phyloP scores from a whole-genome alignment of 2,113 vertebrate genomes.

The Suricata suricatta region DNA sequence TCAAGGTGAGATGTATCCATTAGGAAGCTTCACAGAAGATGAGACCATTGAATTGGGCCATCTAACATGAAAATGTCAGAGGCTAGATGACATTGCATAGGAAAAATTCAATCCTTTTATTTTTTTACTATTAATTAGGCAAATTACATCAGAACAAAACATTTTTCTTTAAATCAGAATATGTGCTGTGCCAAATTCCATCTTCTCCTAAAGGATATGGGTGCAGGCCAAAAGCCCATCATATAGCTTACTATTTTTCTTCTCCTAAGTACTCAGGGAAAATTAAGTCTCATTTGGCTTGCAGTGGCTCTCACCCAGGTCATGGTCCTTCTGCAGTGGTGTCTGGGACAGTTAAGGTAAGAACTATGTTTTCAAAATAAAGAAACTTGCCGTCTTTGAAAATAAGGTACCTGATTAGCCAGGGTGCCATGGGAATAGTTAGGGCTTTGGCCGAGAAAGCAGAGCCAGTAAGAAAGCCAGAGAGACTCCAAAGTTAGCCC shows the following conservation, averaged over 20 bases:
- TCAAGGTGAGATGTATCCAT: neutral
- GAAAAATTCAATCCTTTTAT: conserved; percentile 48
- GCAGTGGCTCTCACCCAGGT: conserved; percentile 78
- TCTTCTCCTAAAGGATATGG: conserved; percentile 77
- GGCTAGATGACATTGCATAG: conserved; percentile 50
- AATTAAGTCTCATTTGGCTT: conserved; percentile 84
- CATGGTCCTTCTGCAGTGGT: conserved; percentile 61
- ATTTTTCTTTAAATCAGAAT: conserved; percentile 76
- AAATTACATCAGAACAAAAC: conserved; percentile 79
- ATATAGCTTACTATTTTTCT: conserved; percentile 82
- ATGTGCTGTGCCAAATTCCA: conserved; percentile 79
- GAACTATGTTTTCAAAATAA: conserved; percentile 66
- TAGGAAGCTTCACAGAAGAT: neutral
- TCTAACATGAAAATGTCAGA: conserved; percentile 30
- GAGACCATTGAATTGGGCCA: neutral
- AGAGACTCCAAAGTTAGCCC: neutral
- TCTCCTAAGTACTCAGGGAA: conserved; percentile 82
- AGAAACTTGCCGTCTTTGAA: conserved; percentile 63
- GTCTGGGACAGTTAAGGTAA: conserved; percentile 65
- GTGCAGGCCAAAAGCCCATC: conserved; percentile 74
- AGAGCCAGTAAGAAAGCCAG: neutral
- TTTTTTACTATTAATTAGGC: conserved; percentile 70
- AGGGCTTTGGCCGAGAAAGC: neutral
- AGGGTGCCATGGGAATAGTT: neutral
- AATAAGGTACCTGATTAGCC: neutral